These are phyloP conservation scores for Drosophila fulvimacula DNA, from an alignment of 2,888 invertebrate genomes.

Conservation along the genomic window DNA sequence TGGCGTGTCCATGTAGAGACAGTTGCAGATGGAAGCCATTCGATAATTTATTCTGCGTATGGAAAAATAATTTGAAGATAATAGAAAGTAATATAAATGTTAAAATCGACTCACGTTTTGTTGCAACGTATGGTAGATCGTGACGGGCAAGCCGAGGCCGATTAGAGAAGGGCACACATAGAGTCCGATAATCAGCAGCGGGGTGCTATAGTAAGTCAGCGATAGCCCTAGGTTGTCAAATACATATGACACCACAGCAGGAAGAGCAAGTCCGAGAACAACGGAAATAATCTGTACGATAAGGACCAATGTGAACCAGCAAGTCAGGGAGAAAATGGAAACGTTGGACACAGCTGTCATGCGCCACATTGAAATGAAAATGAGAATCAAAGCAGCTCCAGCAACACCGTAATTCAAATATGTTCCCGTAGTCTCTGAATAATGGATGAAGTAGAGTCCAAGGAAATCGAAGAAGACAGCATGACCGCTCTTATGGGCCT, in stretches of 20 bases:
- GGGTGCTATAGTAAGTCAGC: conserved; percentile 87
- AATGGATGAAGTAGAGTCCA: conserved; percentile 88
- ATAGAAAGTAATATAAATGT: neutral
- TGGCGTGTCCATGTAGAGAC: conserved; percentile 77
- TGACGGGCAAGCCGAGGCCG: conserved; percentile 74
- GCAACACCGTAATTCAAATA: conserved; percentile 81
- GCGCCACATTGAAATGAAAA: conserved; percentile 68
- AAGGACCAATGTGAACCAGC: conserved; percentile 48
- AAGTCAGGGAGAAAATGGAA: conserved; percentile 42
- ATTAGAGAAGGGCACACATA: conserved; percentile 81
- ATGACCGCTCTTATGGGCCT: conserved; percentile 83
- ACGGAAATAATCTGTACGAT: conserved; percentile 61
- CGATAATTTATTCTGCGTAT: conserved; percentile 70
- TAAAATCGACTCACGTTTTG: conserved; percentile 70
- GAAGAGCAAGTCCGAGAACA: conserved; percentile 76
- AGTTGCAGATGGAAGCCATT: conserved; percentile 75
- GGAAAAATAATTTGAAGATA: neutral
- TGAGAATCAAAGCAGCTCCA: conserved; percentile 78
- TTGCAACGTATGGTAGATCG: conserved; percentile 71
- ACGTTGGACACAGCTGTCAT: conserved; percentile 63
- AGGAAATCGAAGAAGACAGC: conserved; percentile 90
- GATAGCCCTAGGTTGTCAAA: conserved; percentile 83
- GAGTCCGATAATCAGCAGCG: conserved; percentile 85
- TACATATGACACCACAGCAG: conserved; percentile 78
- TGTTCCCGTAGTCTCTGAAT: conserved; percentile 85